Conservation (phyloP, 92 coral and sea anemone species). For the Chrysogorgia sp. region DNA sequence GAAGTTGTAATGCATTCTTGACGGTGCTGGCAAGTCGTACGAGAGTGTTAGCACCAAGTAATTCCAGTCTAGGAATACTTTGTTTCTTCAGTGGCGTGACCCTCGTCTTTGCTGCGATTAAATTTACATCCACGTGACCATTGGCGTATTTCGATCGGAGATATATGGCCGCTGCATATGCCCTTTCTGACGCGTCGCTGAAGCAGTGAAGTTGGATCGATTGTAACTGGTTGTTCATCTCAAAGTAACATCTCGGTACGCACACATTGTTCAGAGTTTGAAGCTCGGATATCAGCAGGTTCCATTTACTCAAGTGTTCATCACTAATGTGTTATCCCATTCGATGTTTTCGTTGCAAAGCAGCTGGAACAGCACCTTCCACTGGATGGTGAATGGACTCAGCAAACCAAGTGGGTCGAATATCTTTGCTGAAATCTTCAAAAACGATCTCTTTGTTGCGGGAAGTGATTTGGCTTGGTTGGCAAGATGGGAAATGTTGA, state of each 20-base stretch:
- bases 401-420: conserved; percentile 60
- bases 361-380: conserved; percentile 46
- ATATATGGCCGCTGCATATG: conserved; percentile 52
- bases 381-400: conserved; percentile 53
- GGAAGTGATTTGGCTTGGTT: conserved; percentile 41
- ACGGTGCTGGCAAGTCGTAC: not conserved
- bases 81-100: conserved; percentile 44
- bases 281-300: conserved; percentile 4
- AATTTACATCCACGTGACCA: conserved; percentile 34
- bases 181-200: conserved; percentile 56
- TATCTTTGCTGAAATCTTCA: conserved; percentile 52
- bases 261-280: conserved; percentile 40
- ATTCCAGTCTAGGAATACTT: conserved; percentile 34
- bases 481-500: conserved; percentile 39
- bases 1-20: not conserved
- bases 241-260: conserved; percentile 45
- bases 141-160: conserved; percentile 40
- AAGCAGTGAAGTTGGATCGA: conserved; percentile 51
- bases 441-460: conserved; percentile 44
- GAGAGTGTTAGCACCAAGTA: not conserved
- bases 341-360: conserved; percentile 22
- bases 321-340: conserved; percentile 19
- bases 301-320: conserved; percentile 35
- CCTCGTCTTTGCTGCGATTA: conserved; percentile 42
- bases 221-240: not conserved